A percentile compares a stretch with the other conserved stretches of the same genome.
Evolutionary conservation across 2,113 vertebrate species (phyloP).

Genomic region (Aphelocoma coerulescens): DNA sequence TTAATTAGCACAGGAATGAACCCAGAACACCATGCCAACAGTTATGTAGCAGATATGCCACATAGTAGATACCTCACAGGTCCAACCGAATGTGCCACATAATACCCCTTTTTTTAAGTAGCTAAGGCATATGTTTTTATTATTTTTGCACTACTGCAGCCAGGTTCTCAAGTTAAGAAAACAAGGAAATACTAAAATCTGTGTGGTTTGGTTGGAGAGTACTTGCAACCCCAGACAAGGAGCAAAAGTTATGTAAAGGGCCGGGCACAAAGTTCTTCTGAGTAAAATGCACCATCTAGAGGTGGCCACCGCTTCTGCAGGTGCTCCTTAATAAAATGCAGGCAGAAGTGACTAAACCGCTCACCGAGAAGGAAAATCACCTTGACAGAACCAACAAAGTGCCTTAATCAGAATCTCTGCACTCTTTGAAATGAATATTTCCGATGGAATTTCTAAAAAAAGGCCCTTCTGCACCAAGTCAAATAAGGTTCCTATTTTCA

Average conservation of each 20-base stretch:
- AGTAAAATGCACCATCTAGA: conserved; percentile 68
- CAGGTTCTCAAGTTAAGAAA: not conserved
- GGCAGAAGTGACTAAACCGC: rapidly evolving
- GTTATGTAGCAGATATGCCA: rapidly evolving
- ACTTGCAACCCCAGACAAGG: not conserved
- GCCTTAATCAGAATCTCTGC: not conserved
- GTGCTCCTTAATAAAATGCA: not conserved
- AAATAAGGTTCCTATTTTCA: not conserved
- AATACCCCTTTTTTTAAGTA: not conserved
- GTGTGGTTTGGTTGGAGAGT: not conserved
- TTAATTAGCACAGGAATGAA: not conserved
- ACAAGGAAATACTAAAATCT: not conserved
- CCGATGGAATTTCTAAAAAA: not conserved
- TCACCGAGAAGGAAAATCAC: not conserved
- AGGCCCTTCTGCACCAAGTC: not conserved
- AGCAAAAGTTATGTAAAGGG: not conserved
- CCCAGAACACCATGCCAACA: not conserved
- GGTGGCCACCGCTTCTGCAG: conserved; percentile 28
- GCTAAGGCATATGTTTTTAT: not conserved
- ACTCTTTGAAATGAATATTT: not conserved
- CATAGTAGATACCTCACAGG: not conserved
- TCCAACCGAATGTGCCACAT: not conserved
- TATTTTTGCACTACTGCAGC: not conserved
- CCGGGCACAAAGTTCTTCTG: not conserved
- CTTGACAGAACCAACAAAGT: not conserved